Base-by-base conservation (phyloP, 2,888 invertebrate genomes). In the Cecidostiba fungosa region DNA sequence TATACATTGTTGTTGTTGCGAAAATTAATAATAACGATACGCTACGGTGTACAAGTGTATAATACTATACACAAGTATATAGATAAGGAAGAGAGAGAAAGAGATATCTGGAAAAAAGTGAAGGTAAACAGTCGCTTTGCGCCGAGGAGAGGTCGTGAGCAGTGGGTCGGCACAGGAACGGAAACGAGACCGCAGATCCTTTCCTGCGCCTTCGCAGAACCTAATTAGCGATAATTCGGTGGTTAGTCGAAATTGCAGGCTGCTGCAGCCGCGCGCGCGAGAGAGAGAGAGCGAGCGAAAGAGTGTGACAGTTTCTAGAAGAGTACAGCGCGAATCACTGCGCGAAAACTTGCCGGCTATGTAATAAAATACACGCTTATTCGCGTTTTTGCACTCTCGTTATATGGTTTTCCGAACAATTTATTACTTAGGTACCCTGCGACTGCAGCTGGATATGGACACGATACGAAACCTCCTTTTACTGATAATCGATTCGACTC, bases 171-270 rank as follows among this genome's bases (percentile, higher is more conserved):
- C 19, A 26, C 79, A 69, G 16, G 62, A 29, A 47, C n/a, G 23
- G 32, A 66, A 66, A 66, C 66, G 66, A 66, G 66, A 66, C 66
- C 66, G 66, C 66, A 66, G 66, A 66, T 66, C 66, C 66, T 66
- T 66, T 74, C 74, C 39, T 47, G 59, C 36, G 78, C 39, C 77
- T 86, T 88, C 84, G 84, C 77, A 69, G 87, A 90, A 89, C 87
- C 82, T 77, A 86, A 88, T 89, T 86, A 88, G 78, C 77, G 79
- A 81, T 85, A 83, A 87, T 86, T 88, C 74, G 78, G 77, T 70
- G 47, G 77, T 80, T 72, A 43, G 43, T 59, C 78, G 6, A 78
- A 47, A 62, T 72, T 70, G 80, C 39, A 29, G 14, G 26, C 26
- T 43, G 62, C 29, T 3, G 29, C 4, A 5, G 23, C n/a, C 70